Conservation (phyloP, 1,140 invertebrate species). For the Cotesia typhae region DNA sequence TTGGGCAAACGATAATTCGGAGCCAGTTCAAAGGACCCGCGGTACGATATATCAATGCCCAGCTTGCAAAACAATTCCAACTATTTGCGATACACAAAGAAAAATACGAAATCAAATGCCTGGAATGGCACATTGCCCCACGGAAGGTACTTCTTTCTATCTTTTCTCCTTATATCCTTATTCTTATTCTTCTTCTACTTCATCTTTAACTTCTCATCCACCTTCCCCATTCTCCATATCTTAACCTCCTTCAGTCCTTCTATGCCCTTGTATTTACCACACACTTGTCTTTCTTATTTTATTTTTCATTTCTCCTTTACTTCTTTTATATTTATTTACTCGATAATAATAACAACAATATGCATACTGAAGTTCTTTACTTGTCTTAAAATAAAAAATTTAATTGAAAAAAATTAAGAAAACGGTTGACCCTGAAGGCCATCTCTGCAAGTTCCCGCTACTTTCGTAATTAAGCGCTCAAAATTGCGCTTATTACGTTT, state of each 20-base stretch:
- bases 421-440: too few species aligned
- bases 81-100: conserved; percentile 67
- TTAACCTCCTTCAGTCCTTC: conserved; percentile 38
- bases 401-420: too few species aligned
- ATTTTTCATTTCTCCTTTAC: background rate
- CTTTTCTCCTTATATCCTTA: conserved; percentile 31
- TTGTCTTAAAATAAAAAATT: too few species aligned
- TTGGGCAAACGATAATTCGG: conserved; percentile 43
- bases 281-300: conserved; percentile 23
- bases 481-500: too few species aligned
- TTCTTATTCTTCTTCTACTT: too few species aligned
- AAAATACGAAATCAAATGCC: conserved; percentile 68
- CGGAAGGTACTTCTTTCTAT: conserved; percentile 32
- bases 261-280: conserved; percentile 33
- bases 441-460: too few species aligned
- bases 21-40: conserved; percentile 63
- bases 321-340: too few species aligned
- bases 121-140: conserved; percentile 57
- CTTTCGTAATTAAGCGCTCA: too few species aligned
- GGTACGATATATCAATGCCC: conserved; percentile 67
- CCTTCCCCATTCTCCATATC: conserved; percentile 41
- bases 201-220: conserved; percentile 36
- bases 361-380: too few species aligned
- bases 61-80: conserved; percentile 65
- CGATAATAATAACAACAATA: too few species aligned